Percentiles rank a stretch among this genome's conserved stretches.
Evolutionary conservation across 2,888 invertebrate species (phyloP).

Genomic region (Trachelus iudaicus): DNA sequence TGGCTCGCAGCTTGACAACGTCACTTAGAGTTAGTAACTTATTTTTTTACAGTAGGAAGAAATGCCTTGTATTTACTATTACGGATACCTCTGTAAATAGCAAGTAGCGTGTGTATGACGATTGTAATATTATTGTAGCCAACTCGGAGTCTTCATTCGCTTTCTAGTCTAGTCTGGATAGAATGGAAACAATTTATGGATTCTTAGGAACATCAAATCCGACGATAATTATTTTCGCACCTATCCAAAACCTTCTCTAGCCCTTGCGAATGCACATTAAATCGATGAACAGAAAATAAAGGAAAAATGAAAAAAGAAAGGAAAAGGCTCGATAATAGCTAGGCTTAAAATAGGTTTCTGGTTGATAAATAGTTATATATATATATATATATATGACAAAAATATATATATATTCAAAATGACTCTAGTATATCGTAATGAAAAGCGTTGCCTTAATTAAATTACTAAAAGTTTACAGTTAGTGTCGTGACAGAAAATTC

Average conservation of each 20-base stretch:
- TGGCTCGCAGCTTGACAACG: neutral
- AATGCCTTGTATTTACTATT: neutral
- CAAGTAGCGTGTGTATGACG: neutral
- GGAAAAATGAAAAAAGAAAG: neutral
- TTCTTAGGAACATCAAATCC: neutral
- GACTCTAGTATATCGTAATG: slow-evolving; percentile 35
- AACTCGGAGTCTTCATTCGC: slow-evolving; percentile 46
- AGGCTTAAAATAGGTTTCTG: slow-evolving; percentile 18
- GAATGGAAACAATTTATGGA: neutral
- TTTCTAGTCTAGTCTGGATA: slow-evolving; percentile 61
- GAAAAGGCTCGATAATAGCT: neutral
- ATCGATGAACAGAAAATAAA: neutral
- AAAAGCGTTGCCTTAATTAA: slow-evolving; percentile 60
- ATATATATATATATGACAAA: slow-evolving; percentile 40
- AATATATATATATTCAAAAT: neutral
- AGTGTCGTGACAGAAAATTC: neutral
- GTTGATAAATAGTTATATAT: slow-evolving; percentile 32
- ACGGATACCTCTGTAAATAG: neutral
- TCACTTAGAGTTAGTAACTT: neutral
- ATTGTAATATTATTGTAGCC: slow-evolving; percentile 23
- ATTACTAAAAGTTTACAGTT: slow-evolving; percentile 40
- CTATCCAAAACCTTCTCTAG: neutral
- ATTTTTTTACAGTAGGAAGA: slow-evolving; percentile 1
- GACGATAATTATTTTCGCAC: neutral
- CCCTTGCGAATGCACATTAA: neutral